Percentiles rank a stretch among this genome's conserved stretches.
These are phyloP conservation scores for Malurus melanocephalus DNA, from an alignment of 2,113 vertebrate species.

Conservation along the genomic window DNA sequence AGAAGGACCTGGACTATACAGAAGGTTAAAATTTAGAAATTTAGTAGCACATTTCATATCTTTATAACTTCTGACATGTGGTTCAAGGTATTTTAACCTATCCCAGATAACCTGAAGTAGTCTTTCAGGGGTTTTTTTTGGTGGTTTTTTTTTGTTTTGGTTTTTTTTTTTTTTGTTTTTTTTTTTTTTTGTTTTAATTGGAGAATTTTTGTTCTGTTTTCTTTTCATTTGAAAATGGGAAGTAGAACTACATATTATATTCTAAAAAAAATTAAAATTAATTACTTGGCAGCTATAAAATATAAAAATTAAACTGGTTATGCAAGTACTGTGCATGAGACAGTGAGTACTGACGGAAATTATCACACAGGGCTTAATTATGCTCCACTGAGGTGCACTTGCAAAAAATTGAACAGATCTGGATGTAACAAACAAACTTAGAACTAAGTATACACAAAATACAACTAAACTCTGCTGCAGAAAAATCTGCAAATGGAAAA, in stretches of 20 bases:
- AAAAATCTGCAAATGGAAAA: background rate
- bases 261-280: background rate
- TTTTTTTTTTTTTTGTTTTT: rapidly evolving
- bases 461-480: background rate
- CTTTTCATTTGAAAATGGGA: background rate
- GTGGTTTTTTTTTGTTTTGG: rapidly evolving
- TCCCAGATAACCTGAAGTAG: background rate
- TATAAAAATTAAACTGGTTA: background rate
- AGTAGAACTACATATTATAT: background rate
- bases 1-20: background rate
- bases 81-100: background rate
- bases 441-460: background rate
- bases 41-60: background rate
- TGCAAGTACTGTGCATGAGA: background rate
- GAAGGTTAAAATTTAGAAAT: background rate
- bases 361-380: background rate
- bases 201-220: background rate
- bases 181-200: background rate
- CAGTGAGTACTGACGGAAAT: background rate
- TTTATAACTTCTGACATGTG: background rate
- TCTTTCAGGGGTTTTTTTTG: background rate
- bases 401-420: background rate
- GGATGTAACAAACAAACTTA: background rate
- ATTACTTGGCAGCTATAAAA: background rate
- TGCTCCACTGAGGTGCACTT: background rate